Conservation (phyloP, 64 coral and sea anemone genomes). For the Catalaphyllia jardinei region DNA sequence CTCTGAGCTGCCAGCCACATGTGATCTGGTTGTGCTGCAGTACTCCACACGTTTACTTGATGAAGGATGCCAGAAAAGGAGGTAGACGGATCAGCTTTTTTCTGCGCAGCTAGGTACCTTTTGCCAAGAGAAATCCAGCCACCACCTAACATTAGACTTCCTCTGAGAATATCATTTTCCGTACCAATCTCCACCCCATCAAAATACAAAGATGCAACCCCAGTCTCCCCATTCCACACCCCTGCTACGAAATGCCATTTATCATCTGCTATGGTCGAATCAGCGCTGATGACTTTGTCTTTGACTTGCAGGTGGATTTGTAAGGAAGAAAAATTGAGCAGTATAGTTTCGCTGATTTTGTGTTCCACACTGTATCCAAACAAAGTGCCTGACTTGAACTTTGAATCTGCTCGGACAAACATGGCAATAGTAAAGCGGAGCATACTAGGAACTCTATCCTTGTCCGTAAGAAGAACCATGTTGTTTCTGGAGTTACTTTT, state of each 20-base stretch:
- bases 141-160: constrained; percentile 15
- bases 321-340: background rate
- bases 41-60: constrained; percentile 23
- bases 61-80: constrained; percentile 34
- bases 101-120: background rate
- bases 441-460: constrained; percentile 12
- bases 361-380: constrained; percentile 29
- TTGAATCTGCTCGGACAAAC: constrained; percentile 24
- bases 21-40: background rate
- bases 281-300: constrained; percentile 9
- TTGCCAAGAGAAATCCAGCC: constrained; percentile 33
- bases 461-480: background rate
- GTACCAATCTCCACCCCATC: constrained; percentile 11
- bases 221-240: constrained; percentile 17
- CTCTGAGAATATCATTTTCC: background rate
- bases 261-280: constrained; percentile 15
- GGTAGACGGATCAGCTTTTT: constrained; percentile 1
- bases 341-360: constrained; percentile 21
- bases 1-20: constrained; percentile 23
- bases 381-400: constrained; percentile 2
- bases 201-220: constrained; percentile 19
- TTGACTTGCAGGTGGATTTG: constrained; percentile 29
- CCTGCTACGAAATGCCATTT: constrained; percentile 37
- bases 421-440: constrained; percentile 20
- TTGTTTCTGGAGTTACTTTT: background rate